phyloP scores from a whole-genome alignment of 2,113 vertebrate species.

The Microcebus lehilahytsara region DNA sequence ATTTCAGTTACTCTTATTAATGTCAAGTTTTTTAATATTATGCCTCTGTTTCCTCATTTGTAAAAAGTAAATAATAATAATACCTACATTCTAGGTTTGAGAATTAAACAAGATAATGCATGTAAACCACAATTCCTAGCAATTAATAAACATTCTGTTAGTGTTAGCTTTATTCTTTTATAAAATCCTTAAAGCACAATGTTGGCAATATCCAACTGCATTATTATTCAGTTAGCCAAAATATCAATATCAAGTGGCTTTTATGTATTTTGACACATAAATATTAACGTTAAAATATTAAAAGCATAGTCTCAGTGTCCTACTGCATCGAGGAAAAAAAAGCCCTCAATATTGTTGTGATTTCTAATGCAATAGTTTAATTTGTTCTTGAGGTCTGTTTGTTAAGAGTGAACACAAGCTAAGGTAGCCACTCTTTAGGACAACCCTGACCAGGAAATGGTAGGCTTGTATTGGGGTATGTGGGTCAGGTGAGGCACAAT shows the following conservation, averaged over 20 bases:
- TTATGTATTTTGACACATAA: neutral
- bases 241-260: neutral
- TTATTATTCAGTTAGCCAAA: neutral
- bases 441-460: neutral
- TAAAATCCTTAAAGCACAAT: neutral
- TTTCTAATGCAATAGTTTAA: neutral
- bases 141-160: neutral
- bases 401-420: neutral
- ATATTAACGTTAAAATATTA: too few species aligned
- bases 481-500: neutral
- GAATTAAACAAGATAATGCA: neutral
- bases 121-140: neutral
- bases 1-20: neutral
- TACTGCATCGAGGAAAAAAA: neutral
- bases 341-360: neutral
- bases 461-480: neutral
- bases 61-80: neutral
- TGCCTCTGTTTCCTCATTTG: neutral
- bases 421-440: too few species aligned
- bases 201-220: neutral
- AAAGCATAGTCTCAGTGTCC: neutral
- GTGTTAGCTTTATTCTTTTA: neutral
- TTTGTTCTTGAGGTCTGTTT: neutral
- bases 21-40: neutral
- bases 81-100: neutral